Evolutionary conservation across 2,113 vertebrate genomes (phyloP).

Genomic region (Campylomormyrus numenius): DNA sequence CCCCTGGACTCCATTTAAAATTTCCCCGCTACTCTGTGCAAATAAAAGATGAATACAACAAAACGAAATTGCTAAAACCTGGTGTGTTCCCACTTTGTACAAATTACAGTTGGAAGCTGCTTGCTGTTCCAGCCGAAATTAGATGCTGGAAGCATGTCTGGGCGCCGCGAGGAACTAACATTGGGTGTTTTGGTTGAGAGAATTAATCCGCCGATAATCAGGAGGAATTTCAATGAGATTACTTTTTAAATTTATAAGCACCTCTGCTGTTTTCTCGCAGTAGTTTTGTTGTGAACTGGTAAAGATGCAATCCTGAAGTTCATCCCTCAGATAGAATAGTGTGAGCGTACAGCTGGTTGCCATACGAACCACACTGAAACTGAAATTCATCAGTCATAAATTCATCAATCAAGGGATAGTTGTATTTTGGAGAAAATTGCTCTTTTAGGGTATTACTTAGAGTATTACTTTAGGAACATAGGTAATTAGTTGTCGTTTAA

Average conservation of each 20-base stretch:
- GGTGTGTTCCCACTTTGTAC: background rate
- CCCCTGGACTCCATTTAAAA: slow-evolving; percentile 21
- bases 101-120: background rate
- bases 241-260: background rate
- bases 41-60: slow-evolving; percentile 11
- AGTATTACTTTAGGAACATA: slow-evolving; percentile 60
- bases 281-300: background rate
- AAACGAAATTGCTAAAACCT: slow-evolving; percentile 3
- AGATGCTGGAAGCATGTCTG: background rate
- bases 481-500: slow-evolving; percentile 50
- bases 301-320: background rate
- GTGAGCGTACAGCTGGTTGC: background rate
- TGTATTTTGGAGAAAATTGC: slow-evolving; percentile 43
- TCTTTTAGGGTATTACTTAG: slow-evolving; percentile 56
- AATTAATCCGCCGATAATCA: background rate
- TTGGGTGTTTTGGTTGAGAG: background rate
- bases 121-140: background rate
- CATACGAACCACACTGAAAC: background rate
- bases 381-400: background rate
- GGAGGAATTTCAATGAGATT: background rate
- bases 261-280: background rate
- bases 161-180: background rate
- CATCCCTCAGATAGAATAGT: background rate
- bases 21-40: background rate
- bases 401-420: slow-evolving; percentile 24